Percentiles rank a stretch among this genome's conserved stretches.
Conservation (phyloP, 2,797 vertebrate genomes). For the Coendou prehensilis region DNA sequence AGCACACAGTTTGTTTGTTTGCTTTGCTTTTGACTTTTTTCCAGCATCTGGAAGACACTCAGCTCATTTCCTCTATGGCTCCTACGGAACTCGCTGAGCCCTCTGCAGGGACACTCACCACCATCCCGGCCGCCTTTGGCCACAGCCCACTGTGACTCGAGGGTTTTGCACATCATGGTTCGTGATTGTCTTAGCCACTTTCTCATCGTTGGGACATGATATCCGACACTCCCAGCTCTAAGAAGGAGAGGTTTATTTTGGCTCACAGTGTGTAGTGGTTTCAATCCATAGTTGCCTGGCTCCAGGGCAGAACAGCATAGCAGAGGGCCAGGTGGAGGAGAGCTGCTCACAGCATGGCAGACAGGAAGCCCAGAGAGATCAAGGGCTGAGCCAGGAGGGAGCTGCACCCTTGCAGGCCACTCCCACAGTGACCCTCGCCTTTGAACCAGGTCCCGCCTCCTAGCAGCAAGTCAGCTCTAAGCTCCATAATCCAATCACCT, state of each 20-base stretch:
- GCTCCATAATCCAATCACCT: not conserved
- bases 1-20: not conserved
- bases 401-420: not conserved
- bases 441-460: not conserved
- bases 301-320: not conserved
- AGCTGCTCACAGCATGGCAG: not conserved
- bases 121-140: not conserved
- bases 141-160: not conserved
- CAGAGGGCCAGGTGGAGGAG: not conserved
- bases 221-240: not conserved
- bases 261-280: not conserved
- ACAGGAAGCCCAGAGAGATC: not conserved
- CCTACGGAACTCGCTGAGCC: rapidly evolving
- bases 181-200: not conserved
- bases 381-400: not conserved
- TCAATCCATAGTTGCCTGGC: not conserved
- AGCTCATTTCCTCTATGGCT: not conserved
- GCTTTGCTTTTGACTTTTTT: not conserved
- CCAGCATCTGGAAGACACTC: not conserved
- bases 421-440: not conserved
- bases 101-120: not conserved
- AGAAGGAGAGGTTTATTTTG: not conserved
- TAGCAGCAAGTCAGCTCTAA: not conserved
- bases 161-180: rapidly evolving
- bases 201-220: not conserved